Conservation (phyloP, 2,797 vertebrate genomes). For the Muraenolepis orangiensis region DNA sequence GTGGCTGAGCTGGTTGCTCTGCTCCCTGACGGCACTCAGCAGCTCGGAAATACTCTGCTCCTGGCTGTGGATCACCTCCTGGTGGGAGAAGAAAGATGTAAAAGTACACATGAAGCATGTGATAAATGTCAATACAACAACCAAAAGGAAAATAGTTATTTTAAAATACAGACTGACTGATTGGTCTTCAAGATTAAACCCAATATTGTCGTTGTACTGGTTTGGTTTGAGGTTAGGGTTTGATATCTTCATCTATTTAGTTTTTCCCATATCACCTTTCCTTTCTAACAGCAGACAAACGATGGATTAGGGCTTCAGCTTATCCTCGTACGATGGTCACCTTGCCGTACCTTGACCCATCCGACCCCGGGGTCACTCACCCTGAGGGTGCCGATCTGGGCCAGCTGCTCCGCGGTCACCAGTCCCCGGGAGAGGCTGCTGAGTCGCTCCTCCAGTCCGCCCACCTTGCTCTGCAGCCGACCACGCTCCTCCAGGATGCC, state of each 20-base stretch:
- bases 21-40: slow-evolving; percentile 79
- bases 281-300: neutral
- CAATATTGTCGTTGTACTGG: neutral
- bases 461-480: slow-evolving; percentile 81
- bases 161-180: neutral
- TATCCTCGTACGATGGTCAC: neutral
- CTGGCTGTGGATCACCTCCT: slow-evolving; percentile 85
- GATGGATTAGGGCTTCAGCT: neutral
- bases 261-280: neutral
- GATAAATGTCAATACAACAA: too few relatives aligned
- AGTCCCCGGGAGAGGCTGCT: slow-evolving; percentile 72
- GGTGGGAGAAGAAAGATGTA: slow-evolving; percentile 4
- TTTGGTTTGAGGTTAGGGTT: neutral
- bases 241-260: neutral
- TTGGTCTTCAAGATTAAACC: neutral
- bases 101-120: neutral
- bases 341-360: neutral
- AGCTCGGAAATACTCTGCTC: slow-evolving; percentile 82
- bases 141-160: neutral
- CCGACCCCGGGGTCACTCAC: slow-evolving; percentile 71
- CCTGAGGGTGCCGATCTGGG: slow-evolving; percentile 81
- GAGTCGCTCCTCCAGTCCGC: slow-evolving; percentile 82
- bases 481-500: slow-evolving; percentile 81
- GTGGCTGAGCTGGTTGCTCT: slow-evolving; percentile 79
- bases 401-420: slow-evolving; percentile 65